phyloP scores from a whole-genome alignment of 2,113 vertebrate genomes.

The Rhinopomastus cyanomelas region DNA sequence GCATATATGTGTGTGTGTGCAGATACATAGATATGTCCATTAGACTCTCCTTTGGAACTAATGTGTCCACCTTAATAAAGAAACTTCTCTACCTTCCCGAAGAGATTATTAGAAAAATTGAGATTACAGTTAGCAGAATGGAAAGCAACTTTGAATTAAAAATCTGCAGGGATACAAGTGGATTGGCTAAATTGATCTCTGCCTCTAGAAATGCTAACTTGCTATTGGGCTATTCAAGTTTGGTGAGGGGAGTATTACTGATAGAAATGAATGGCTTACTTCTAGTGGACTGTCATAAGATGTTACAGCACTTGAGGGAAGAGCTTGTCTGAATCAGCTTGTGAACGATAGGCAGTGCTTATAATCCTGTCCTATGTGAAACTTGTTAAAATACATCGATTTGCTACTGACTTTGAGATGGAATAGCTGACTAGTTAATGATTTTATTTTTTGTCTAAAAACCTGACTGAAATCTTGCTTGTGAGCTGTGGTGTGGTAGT shows the following conservation, averaged over 20 bases:
- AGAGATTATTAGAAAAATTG: background rate
- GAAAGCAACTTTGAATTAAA: background rate
- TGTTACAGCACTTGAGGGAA: conserved; percentile 49
- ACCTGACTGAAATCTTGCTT: background rate
- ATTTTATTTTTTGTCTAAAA: too few species aligned
- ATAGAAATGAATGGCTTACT: conserved; percentile 58
- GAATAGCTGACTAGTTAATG: background rate
- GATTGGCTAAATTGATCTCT: background rate
- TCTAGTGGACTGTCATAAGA: conserved; percentile 17
- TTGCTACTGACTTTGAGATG: background rate
- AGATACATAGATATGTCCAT: background rate
- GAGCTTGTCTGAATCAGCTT: conserved; percentile 27
- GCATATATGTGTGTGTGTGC: rapidly evolving
- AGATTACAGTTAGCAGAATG: background rate
- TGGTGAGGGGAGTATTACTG: conserved; percentile 61
- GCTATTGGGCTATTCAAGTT: conserved; percentile 51
- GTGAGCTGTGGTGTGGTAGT: background rate
- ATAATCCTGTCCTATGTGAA: background rate
- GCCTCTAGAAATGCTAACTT: conserved; percentile 49
- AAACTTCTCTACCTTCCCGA: background rate
- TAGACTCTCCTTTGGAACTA: background rate
- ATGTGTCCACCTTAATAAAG: background rate
- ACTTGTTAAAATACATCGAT: background rate
- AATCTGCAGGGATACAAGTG: background rate
- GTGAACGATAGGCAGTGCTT: background rate